A percentile compares a stretch with the other conserved stretches of the same genome.
Conservation (phyloP, 1,140 invertebrate species). For the Atopsyche davidsoni region DNA sequence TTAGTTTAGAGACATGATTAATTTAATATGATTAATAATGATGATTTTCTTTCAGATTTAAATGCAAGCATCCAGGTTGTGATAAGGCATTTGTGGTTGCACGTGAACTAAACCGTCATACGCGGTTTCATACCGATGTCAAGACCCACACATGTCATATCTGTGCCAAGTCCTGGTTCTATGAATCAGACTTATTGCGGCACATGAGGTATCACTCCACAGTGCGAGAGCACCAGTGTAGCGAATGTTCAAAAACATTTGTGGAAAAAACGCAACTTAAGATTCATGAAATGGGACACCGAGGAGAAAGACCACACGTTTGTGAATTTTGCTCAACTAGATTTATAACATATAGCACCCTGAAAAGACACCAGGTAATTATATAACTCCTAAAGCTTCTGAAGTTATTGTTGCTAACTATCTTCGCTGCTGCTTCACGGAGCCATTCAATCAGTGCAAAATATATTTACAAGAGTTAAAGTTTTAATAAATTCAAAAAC, state of each 20-base stretch:
- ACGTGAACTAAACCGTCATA: conserved; percentile 22
- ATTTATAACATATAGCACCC: conserved; percentile 18
- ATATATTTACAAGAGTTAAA: too few relatives aligned
- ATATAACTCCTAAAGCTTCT: too few relatives aligned
- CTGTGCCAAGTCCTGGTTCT: conserved; percentile 28
- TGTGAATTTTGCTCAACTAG: conserved; percentile 25
- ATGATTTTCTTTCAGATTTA: conserved; percentile 21
- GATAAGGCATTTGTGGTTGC: conserved; percentile 19
- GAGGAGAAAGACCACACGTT: conserved; percentile 22
- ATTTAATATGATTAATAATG: too few relatives aligned
- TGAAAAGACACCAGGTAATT: conserved; percentile 27
- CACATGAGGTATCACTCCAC: conserved; percentile 23
- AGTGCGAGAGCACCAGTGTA: conserved; percentile 19
- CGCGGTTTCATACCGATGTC: conserved; percentile 13
- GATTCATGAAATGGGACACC: conserved; percentile 24
- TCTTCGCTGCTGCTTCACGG: too few relatives aligned
- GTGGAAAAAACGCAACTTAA: conserved; percentile 21
- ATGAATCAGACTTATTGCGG: conserved; percentile 11
- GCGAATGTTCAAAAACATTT: conserved; percentile 21
- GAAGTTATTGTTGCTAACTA: too few relatives aligned
- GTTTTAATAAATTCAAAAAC: too few relatives aligned
- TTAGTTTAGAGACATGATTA: too few relatives aligned
- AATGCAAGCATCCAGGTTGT: conserved; percentile 24
- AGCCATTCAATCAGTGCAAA: too few relatives aligned
- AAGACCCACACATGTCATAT: conserved; percentile 28